These are phyloP conservation scores for Embiotoca jacksoni DNA, from an alignment of 2,113 vertebrate genomes.

Conservation along the genomic window DNA sequence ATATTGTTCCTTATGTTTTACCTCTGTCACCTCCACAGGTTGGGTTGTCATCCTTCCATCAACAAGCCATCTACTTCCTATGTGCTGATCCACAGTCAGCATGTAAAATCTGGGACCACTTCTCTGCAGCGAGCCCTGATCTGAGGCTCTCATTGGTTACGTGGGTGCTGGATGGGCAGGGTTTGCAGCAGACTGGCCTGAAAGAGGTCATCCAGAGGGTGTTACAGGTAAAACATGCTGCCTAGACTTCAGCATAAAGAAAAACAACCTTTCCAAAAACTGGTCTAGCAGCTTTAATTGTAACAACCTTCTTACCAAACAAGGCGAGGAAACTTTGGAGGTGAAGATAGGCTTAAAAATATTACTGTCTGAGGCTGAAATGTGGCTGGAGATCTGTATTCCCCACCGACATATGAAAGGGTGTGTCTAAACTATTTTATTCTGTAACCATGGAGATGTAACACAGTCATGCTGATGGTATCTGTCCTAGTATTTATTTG, in stretches of 20 bases:
- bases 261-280: slow-evolving; percentile 39
- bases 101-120: slow-evolving; percentile 71
- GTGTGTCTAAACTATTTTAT: slow-evolving; percentile 42
- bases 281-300: slow-evolving; percentile 16
- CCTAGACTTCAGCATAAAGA: neutral
- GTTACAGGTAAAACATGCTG: slow-evolving; percentile 83
- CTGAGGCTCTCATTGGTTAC: slow-evolving; percentile 80
- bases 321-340: slow-evolving; percentile 60
- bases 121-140: slow-evolving; percentile 69
- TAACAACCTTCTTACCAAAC: slow-evolving; percentile 38
- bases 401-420: slow-evolving; percentile 16
- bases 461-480: slow-evolving; percentile 23
- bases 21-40: slow-evolving; percentile 78
- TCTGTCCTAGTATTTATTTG: slow-evolving; percentile 36
- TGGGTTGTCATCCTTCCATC: slow-evolving; percentile 83
- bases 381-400: slow-evolving; percentile 30
- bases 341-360: slow-evolving; percentile 33
- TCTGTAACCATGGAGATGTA: slow-evolving; percentile 22
- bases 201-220: slow-evolving; percentile 72
- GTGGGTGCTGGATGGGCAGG: slow-evolving; percentile 73
- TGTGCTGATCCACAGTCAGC: slow-evolving; percentile 65
- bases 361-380: slow-evolving; percentile 20
- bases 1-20: neutral
- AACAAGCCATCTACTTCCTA: slow-evolving; percentile 81
- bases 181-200: slow-evolving; percentile 47